Conservation (phyloP, 2,797 vertebrate genomes). For the Enteromius thamalakanensis region DNA sequence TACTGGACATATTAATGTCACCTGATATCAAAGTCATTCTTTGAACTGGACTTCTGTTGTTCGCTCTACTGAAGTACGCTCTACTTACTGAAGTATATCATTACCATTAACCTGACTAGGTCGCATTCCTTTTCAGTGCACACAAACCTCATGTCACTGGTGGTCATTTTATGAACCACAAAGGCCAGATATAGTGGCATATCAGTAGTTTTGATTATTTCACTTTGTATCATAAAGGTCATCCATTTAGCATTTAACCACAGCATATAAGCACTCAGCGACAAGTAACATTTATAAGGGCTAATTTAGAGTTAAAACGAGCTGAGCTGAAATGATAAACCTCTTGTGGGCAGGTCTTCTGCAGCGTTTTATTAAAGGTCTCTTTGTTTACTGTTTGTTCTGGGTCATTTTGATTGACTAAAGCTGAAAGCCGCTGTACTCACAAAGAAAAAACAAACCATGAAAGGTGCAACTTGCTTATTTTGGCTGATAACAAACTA, state of each 20-base stretch:
- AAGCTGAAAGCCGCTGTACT: constrained; percentile 69
- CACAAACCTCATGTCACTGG: neutral
- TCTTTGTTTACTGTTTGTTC: constrained; percentile 78
- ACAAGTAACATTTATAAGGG: neutral
- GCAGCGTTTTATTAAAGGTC: constrained; percentile 72
- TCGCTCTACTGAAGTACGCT: no score
- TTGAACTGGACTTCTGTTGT: constrained; percentile 42
- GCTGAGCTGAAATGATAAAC: constrained; percentile 71
- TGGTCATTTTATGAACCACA: neutral
- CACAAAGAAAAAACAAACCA: neutral
- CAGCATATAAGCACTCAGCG: neutral
- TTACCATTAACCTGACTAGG: constrained; percentile 50
- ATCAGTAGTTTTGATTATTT: neutral
- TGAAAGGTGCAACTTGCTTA: neutral
- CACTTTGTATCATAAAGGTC: neutral
- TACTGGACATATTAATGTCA: constrained; percentile 26
- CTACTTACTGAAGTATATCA: constrained; percentile 65
- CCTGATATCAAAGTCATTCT: constrained; percentile 34
- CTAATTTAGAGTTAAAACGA: constrained; percentile 30
- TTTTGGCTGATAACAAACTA: neutral
- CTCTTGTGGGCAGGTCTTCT: constrained; percentile 63
- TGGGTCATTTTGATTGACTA: constrained; percentile 73
- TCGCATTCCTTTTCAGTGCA: constrained; percentile 22
- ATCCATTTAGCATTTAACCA: neutral
- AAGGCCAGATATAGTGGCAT: neutral